phyloP scores from a whole-genome alignment of 1,140 invertebrate genomes.

The Cylas formicarius region DNA sequence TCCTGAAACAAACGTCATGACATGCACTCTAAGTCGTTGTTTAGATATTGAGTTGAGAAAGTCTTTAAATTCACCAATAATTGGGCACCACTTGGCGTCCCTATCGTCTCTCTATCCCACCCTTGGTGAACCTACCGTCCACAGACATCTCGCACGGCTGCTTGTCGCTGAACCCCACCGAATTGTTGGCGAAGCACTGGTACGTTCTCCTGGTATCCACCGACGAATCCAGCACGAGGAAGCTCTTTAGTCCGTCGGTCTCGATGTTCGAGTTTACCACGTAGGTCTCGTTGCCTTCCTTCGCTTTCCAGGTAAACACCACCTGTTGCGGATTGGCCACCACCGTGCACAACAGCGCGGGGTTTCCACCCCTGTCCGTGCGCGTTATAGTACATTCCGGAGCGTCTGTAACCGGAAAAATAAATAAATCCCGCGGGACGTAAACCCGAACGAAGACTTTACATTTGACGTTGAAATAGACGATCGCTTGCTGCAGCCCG shows the following conservation, averaged over 20 bases:
- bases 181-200: conserved; percentile 76
- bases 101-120: neutral
- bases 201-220: conserved; percentile 69
- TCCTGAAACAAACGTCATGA: conserved; percentile 21
- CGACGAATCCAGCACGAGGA: conserved; percentile 56
- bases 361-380: conserved; percentile 61
- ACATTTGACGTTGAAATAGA: conserved; percentile 74
- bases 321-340: conserved; percentile 74
- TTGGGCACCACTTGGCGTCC: neutral
- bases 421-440: neutral
- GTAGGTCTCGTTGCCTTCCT: conserved; percentile 69
- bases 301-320: conserved; percentile 76
- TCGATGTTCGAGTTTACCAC: conserved; percentile 44
- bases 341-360: conserved; percentile 72
- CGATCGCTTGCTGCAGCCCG: conserved; percentile 56
- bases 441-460: conserved; percentile 43
- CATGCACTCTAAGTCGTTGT: conserved; percentile 1
- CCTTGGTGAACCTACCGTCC: conserved; percentile 51
- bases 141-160: conserved; percentile 71
- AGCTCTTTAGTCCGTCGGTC: conserved; percentile 54
- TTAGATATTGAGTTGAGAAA: neutral
- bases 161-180: conserved; percentile 58
- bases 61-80: neutral
- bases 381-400: conserved; percentile 76
- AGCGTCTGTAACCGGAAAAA: conserved; percentile 52